Evolutionary conservation across 2,797 vertebrate genomes (phyloP).

Genomic region (Petrocephalus sullivani): DNA sequence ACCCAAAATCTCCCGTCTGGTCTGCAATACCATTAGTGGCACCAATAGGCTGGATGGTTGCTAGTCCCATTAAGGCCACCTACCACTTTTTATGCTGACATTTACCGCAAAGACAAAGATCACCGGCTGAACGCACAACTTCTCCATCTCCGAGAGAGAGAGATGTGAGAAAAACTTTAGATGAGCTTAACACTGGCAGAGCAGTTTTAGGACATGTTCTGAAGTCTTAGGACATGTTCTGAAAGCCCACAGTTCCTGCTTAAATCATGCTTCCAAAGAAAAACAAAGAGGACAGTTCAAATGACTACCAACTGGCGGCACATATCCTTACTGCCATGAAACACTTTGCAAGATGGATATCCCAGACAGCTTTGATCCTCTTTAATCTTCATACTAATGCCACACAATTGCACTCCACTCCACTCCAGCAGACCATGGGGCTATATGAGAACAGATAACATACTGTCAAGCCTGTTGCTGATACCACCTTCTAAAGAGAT

Average conservation of each 20-base stretch:
- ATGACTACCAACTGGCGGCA: background rate
- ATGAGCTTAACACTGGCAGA: background rate
- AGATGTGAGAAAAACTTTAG: background rate
- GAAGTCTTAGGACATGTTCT: background rate
- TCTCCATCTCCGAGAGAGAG: background rate
- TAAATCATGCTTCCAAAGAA: background rate
- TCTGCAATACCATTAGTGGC: background rate
- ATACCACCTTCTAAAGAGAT: background rate
- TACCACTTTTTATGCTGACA: background rate
- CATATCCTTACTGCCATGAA: background rate
- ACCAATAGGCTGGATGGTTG: background rate
- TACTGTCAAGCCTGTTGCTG: background rate
- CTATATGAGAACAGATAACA: background rate
- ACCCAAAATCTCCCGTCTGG: background rate
- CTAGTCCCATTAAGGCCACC: background rate
- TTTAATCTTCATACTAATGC: background rate
- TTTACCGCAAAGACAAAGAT: background rate
- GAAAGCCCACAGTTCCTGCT: background rate
- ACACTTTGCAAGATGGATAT: background rate
- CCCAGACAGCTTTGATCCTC: background rate
- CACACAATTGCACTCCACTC: background rate
- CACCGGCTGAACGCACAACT: background rate
- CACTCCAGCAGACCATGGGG: background rate
- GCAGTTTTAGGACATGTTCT: no score
- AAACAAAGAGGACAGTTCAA: background rate